phyloP scores from a whole-genome alignment of 92 coral and sea anemone genomes.

The Umimayanthus kanabou region DNA sequence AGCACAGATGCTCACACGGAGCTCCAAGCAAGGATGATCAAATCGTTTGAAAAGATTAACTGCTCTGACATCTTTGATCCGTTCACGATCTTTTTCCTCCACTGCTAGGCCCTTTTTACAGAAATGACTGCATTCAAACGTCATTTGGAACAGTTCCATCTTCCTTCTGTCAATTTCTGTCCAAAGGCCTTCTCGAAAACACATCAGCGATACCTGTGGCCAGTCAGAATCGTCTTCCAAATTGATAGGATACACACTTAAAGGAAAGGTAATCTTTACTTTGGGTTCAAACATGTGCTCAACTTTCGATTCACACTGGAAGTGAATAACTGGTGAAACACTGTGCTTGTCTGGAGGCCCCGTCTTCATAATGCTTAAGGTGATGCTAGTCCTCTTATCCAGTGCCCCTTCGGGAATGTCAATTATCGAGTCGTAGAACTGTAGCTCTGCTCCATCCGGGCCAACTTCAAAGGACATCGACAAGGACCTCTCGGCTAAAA shows the following conservation, averaged over 20 bases:
- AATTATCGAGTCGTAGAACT: neutral
- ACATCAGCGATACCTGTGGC: neutral
- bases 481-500: slow-evolving; percentile 6
- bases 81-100: neutral
- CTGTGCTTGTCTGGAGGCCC: neutral
- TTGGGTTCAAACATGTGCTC: neutral
- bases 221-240: neutral
- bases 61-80: neutral
- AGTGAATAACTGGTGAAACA: slow-evolving; percentile 3
- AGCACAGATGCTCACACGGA: neutral
- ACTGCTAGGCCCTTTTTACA: neutral
- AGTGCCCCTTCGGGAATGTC: neutral
- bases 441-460: neutral
- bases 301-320: neutral
- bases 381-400: neutral
- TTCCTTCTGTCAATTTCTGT: neutral
- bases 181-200: neutral
- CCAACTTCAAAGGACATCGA: neutral
- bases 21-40: neutral
- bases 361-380: neutral
- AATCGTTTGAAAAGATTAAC: neutral
- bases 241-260: slow-evolving; percentile 1
- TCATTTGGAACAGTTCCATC: neutral
- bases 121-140: neutral
- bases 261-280: slow-evolving; percentile 3